Percentiles rank a stretch among this genome's conserved stretches.
These are phyloP conservation scores for Halcyon smyrnensis DNA, from an alignment of 2,797 vertebrate species.

Conservation along the genomic window DNA sequence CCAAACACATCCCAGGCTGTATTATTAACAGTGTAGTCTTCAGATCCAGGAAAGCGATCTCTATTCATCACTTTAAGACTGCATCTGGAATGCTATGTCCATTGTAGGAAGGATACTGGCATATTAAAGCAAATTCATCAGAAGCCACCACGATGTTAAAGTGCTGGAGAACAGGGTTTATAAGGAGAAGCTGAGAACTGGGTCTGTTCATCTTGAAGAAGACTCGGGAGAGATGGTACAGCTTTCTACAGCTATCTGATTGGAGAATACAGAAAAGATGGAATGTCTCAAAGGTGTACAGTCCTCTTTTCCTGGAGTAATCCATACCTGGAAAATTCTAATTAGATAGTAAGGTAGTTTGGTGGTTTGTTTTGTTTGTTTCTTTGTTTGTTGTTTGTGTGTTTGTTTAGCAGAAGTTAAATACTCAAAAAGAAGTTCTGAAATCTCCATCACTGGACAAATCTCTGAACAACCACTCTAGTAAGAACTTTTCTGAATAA, in stretches of 20 bases:
- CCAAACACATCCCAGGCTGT: no score
- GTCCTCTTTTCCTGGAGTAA: neutral
- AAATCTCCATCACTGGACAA: neutral
- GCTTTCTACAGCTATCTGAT: neutral
- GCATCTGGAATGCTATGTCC: no score
- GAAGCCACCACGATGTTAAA: neutral
- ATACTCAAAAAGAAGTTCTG: neutral
- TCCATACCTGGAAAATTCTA: neutral
- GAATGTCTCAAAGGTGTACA: neutral
- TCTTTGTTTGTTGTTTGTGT: no score
- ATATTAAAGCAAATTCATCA: no score
- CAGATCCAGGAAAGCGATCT: no score
- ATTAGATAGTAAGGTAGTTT: neutral
- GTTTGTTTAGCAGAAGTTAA: neutral
- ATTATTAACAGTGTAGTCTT: no score
- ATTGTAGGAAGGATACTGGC: no score
- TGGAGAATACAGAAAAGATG: neutral
- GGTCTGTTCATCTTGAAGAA: neutral
- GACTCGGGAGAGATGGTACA: accelerated
- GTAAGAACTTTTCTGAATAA: neutral
- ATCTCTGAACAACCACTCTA: neutral
- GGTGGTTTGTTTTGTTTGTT: no score
- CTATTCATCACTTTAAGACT: no score
- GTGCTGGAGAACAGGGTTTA: neutral
- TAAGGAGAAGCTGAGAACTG: neutral